phyloP scores from a whole-genome alignment of 2,888 invertebrate genomes.

The Hesperia comma region DNA sequence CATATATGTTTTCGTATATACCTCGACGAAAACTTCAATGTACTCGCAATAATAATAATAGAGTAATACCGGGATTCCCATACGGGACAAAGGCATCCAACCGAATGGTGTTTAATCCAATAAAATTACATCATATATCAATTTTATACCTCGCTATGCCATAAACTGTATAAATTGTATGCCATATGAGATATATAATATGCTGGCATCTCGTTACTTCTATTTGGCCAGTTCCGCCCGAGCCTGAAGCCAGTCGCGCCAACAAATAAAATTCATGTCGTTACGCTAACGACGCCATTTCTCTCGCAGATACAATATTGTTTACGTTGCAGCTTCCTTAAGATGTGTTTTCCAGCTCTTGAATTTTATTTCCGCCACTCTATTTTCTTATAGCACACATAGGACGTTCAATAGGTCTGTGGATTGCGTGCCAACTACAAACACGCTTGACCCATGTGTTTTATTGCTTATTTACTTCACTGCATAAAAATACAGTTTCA shows the following conservation, averaged over 20 bases:
- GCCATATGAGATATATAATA: neutral
- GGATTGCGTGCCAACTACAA: neutral
- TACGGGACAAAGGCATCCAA: no score
- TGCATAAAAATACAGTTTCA: no score
- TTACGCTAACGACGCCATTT: constrained; percentile 37
- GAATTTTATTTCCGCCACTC: constrained; percentile 30
- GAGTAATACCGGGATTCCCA: no score
- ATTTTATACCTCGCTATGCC: neutral
- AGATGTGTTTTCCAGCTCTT: constrained; percentile 30
- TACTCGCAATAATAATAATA: no score
- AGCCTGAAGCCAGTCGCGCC: constrained; percentile 1
- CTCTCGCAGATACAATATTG: constrained; percentile 35
- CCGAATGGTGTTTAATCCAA: no score
- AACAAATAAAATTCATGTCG: constrained; percentile 38
- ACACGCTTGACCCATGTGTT: neutral
- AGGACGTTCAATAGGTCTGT: neutral
- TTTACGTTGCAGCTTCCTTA: constrained; percentile 33
- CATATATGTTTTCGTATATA: no score
- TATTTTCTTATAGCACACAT: constrained; percentile 4
- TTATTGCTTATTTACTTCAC: no score
- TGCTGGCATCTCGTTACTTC: constrained; percentile 16
- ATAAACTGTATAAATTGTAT: no score
- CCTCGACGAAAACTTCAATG: no score
- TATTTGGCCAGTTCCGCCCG: constrained; percentile 6
- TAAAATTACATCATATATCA: neutral